Evolutionary conservation across 1,140 invertebrate species (phyloP), one percentile per base, ranked within the genome.

Genomic region (Goniozus legneri): DNA sequence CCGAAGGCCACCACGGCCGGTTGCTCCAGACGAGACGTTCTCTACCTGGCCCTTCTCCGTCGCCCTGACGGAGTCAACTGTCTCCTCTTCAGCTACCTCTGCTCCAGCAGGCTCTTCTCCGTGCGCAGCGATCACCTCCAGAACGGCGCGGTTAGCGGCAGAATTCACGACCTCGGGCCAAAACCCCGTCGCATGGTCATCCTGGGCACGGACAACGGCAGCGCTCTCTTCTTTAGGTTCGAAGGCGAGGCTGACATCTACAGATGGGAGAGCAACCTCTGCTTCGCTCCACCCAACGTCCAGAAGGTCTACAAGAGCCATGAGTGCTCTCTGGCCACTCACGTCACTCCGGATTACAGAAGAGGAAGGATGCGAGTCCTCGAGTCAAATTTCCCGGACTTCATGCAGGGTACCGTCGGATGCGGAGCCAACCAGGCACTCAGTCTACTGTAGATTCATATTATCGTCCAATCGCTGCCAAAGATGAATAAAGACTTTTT

Each of bases 361-460:
- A 65, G 75, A 2, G 70, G 68, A n/a, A 68, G 70, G 36, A 80
- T 84, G 75, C 64, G 82, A 6, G 71, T 82, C 2, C 58, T 85
- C 30, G 80, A 84, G 54, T 80, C 79, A 37, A 84, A 84, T 58
- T 83, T 84, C 59, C 79, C 76, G 0, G 82, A 84, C 67, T 85
- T 73, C 54, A 77, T 84, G 58, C 74, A 79, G 38, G 79, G 78
- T 40, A 80, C 76, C 8, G 77, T 82, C 12, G 82, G 82, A 10
- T 82, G 81, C 52, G 81, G 80, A 3, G 76, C 75, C 20, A 69
- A 77, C 10, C 81, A 82, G 49, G 72, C 77, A 12, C 58, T 82
- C n/a, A 66, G 53, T 12, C 44, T 79, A 15, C 74, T 82, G 67
- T 75, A 73, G 54, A 4, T 6, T 10, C 4, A 27, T 4, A 27